Conservation (phyloP, 2,888 invertebrate genomes). For the Drosophila mettleri region DNA sequence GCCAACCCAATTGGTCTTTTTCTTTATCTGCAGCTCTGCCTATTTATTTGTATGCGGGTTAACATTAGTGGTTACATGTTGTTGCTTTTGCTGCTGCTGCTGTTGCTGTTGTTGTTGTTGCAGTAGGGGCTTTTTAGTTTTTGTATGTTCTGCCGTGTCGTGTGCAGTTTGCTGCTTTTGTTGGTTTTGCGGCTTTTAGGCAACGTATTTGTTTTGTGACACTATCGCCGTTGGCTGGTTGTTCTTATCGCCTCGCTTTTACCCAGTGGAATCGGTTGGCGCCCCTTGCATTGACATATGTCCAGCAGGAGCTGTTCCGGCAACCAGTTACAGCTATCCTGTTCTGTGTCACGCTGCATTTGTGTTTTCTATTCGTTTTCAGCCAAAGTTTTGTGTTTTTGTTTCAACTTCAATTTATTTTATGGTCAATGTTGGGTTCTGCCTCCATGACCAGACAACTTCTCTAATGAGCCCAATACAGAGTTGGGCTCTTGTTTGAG, state of each 20-base stretch:
- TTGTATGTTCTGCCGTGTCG: conserved; percentile 34
- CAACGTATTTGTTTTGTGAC: conserved; percentile 78
- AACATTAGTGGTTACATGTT: conserved; percentile 73
- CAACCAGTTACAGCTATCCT: conserved; percentile 64
- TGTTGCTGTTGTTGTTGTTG: conserved; percentile 28
- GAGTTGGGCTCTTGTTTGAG: conserved; percentile 51
- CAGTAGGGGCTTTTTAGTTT: no score
- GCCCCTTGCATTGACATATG: conserved; percentile 60
- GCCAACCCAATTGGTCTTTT: neutral
- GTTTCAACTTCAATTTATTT: conserved; percentile 69
- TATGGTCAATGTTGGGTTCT: conserved; percentile 52
- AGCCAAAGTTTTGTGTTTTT: conserved; percentile 27
- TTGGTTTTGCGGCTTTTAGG: conserved; percentile 74
- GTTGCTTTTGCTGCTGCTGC: conserved; percentile 30
- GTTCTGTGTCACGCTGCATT: conserved; percentile 71
- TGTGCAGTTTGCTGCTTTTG: conserved; percentile 53
- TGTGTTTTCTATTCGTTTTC: conserved; percentile 42
- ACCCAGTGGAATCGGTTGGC: conserved; percentile 37
- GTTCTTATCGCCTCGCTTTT: conserved; percentile 55
- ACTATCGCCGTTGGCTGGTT: conserved; percentile 64
- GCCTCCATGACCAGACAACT: conserved; percentile 51
- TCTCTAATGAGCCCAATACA: conserved; percentile 68
- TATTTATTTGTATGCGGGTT: conserved; percentile 67
- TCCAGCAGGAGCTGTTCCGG: conserved; percentile 29
- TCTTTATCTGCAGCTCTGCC: conserved; percentile 6